Evolutionary conservation across 2,797 vertebrate genomes (phyloP), one percentile per base, ranked within the genome.

Genomic region (Ambastaia sidthimunki): DNA sequence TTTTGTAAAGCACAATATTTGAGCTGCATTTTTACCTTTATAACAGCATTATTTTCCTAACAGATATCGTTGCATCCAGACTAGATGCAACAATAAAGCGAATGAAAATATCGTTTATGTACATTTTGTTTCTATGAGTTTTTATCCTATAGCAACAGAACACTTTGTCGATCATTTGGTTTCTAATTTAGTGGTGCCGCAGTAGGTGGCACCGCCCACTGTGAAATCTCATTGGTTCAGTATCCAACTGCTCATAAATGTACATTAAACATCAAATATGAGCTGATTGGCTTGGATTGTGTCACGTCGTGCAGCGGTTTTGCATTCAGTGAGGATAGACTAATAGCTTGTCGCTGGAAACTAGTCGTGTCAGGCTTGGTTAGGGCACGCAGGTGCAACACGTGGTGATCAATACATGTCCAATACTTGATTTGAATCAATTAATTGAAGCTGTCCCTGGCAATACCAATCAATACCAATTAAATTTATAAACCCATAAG

Each of bases 211-310:
- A 16, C 5, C 25, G 25, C 23, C 59, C 13, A 28, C 23, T 31
- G 13, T 62, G 21, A 28, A 62, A 62, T 62, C 25, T 62, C 59
- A 31, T 62, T 62, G 59, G 25, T 28, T 62, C 57, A 60, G 25
- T 18, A 28, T 62, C 16, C 23, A 15, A 31, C 4, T 31, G 25
- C 15, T 28, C 6, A 16, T 28, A 62, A 62, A 7, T 62, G 13
- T 62, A 16, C 25, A 9, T 21, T 60, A 25, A 13, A 15, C 59
- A 60, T 23, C 59, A 60, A 2, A 7, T 11, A 44, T 44, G 9
- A 44, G 9, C 41, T 44, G 41, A 44, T 44, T 44, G 41, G 41
- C 41, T 28, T 1, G 13, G 25, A 25, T 25, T 13, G 12, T 2
- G 11, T 25, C 55, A n/a, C n/a, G n/a, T n/a, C n/a, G n/a, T n/a